These are phyloP conservation scores for Crossocerus cetratus DNA, from an alignment of 2,888 invertebrate genomes.

Conservation along the genomic window DNA sequence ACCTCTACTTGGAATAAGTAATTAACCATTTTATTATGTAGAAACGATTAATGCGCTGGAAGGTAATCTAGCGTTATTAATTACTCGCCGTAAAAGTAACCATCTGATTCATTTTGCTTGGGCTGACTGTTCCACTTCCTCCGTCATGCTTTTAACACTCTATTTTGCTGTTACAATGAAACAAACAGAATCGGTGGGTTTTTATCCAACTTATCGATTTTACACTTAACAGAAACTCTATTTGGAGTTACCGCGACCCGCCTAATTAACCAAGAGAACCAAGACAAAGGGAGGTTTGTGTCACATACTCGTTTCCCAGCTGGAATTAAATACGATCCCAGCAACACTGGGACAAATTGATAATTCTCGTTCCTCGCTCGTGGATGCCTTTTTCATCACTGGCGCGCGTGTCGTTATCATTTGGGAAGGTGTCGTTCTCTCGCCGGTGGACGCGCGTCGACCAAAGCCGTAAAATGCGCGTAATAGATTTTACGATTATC, in stretches of 20 bases:
- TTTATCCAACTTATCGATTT: no score
- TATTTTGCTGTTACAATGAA: background rate
- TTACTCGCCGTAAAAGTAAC: no score
- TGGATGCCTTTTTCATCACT: slow-evolving; percentile 48
- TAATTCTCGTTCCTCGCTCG: background rate
- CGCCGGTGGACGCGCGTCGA: background rate
- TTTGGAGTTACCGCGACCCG: no score
- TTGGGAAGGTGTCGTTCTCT: no score
- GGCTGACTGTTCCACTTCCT: slow-evolving; percentile 9
- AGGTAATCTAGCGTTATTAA: slow-evolving; percentile 23
- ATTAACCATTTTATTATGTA: background rate
- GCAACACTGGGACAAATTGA: background rate
- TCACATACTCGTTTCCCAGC: background rate
- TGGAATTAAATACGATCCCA: background rate
- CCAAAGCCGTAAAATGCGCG: background rate
- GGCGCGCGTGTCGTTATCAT: background rate
- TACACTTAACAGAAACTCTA: no score
- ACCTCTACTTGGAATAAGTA: slow-evolving; percentile 26
- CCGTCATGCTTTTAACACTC: slow-evolving; percentile 5
- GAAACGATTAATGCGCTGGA: slow-evolving; percentile 4
- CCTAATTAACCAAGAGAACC: no score
- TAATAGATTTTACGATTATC: slow-evolving; percentile 3
- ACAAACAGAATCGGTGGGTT: no score
- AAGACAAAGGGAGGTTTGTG: background rate
- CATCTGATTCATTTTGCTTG: background rate